Conservation (phyloP, 2,888 invertebrate genomes). For the Antheraea yamamai region DNA sequence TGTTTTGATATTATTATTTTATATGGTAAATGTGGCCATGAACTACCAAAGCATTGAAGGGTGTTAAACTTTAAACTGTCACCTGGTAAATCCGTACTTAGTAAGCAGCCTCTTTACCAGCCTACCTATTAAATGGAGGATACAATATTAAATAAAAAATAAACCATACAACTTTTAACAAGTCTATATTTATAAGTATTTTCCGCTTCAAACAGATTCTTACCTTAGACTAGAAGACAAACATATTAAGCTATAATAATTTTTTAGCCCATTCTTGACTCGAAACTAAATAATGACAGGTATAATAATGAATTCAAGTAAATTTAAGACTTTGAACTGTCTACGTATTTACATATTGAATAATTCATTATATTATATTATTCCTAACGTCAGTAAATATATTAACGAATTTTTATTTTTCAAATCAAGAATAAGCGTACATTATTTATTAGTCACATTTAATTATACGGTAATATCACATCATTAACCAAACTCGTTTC, state of each 20-base stretch:
- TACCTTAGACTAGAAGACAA: constrained; percentile 37
- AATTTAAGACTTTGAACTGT: not conserved
- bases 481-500: constrained; percentile 28
- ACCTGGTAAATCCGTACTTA: not conserved
- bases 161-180: constrained; percentile 25
- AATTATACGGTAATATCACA: constrained; percentile 41
- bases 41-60: too few species aligned
- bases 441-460: constrained; percentile 30
- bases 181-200: constrained; percentile 34
- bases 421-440: constrained; percentile 29
- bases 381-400: constrained; percentile 4
- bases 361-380: constrained; percentile 9
- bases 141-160: not conserved
- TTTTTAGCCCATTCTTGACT: constrained; percentile 7
- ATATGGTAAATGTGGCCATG: too few species aligned
- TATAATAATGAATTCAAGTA: constrained; percentile 4
- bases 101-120: not conserved
- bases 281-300: not conserved
- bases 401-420: not conserved
- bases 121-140: not conserved
- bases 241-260: constrained; percentile 23
- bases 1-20: too few species aligned
- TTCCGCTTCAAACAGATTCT: constrained; percentile 25
- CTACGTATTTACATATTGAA: constrained; percentile 16
- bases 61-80: too few species aligned